Conservation (phyloP, 2,888 invertebrate genomes). For the Ormyrus pomaceus region DNA sequence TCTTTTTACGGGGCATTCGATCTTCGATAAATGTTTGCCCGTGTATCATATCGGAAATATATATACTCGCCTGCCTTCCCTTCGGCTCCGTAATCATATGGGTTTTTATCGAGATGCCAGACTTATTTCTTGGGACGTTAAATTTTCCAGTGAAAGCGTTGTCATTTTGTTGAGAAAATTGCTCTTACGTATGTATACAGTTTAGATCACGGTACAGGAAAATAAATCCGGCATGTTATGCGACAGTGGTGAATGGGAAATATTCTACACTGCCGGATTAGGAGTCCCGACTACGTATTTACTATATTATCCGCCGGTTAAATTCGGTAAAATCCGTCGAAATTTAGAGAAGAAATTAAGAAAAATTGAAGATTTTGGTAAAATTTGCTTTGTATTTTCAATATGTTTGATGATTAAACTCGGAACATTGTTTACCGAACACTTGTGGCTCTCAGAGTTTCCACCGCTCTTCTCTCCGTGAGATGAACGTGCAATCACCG, state of each 20-base stretch:
- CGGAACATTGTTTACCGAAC: neutral
- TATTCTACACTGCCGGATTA: no score
- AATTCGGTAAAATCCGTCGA: no score
- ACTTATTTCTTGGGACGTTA: slow-evolving; percentile 38
- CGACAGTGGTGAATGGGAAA: neutral
- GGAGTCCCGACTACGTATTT: no score
- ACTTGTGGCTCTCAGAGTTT: slow-evolving; percentile 6
- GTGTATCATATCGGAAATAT: slow-evolving; percentile 40
- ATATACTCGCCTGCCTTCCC: slow-evolving; percentile 13
- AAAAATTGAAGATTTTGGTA: no score
- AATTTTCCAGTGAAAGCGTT: slow-evolving; percentile 14
- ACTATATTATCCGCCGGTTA: no score
- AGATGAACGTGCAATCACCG: neutral
- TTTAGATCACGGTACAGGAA: slow-evolving; percentile 4
- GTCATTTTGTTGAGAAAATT: slow-evolving; percentile 27
- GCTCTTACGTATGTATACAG: slow-evolving; percentile 1
- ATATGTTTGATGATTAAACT: neutral
- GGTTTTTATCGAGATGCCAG: slow-evolving; percentile 37
- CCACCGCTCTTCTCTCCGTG: neutral
- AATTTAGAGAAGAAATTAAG: no score
- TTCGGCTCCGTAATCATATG: slow-evolving; percentile 29
- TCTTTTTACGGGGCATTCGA: slow-evolving; percentile 47
- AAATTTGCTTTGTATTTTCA: slow-evolving; percentile 1
- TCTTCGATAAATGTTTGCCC: slow-evolving; percentile 48
- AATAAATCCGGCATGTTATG: slow-evolving; percentile 1